Percentiles rank a stretch among this genome's conserved stretches.
These are phyloP conservation scores for Centropyge bicolor DNA, from an alignment of 2,797 vertebrate genomes.

Conservation along the genomic window DNA sequence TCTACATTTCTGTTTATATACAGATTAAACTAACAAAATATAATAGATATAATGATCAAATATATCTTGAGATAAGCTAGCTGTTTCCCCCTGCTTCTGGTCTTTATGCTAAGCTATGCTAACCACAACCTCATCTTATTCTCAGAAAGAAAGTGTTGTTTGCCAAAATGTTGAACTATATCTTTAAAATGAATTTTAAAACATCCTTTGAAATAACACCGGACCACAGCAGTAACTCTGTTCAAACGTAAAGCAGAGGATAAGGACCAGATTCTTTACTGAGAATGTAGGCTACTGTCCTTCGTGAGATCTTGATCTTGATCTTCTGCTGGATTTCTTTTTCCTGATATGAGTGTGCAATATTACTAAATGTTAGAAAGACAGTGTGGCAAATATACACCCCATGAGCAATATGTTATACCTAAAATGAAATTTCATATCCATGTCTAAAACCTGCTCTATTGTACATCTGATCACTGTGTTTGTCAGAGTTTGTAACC, in stretches of 20 bases:
- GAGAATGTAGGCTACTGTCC: neutral
- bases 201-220: neutral
- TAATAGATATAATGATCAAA: too few species aligned
- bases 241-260: too few species aligned
- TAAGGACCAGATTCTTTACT: neutral
- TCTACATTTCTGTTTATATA: too few species aligned
- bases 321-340: neutral
- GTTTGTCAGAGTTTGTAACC: neutral
- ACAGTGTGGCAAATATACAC: conserved; percentile 2
- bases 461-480: neutral
- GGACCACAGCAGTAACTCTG: neutral
- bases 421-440: neutral
- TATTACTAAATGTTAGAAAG: conserved; percentile 4
- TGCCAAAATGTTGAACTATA: neutral
- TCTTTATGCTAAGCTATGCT: neutral
- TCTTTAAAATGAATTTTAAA: neutral
- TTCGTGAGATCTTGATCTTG: neutral
- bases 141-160: neutral
- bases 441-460: conserved; percentile 8
- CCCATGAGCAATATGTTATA: neutral
- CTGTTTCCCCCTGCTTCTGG: neutral
- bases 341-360: neutral
- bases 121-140: neutral
- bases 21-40: too few species aligned
- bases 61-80: neutral